phyloP scores from a whole-genome alignment of 1,140 invertebrate species.

The Kradibia gibbosae region DNA sequence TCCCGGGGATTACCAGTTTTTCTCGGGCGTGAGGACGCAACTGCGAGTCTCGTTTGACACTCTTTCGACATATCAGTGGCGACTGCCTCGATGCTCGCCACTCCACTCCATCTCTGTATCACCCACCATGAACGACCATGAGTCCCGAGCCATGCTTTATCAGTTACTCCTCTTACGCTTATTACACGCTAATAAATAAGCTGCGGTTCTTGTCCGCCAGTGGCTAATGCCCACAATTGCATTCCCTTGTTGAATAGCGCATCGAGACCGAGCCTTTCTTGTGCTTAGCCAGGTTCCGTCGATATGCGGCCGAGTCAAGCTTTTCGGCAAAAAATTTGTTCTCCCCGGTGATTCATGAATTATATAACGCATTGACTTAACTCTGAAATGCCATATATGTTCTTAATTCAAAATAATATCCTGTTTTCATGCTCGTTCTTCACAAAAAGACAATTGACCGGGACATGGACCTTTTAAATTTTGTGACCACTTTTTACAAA shows the following conservation, averaged over 20 bases:
- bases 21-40: neutral
- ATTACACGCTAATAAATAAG: conserved; percentile 11
- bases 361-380: neutral
- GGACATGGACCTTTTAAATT: neutral
- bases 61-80: conserved; percentile 17
- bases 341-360: neutral
- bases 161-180: neutral
- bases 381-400: neutral
- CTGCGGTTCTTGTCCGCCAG: neutral
- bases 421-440: neutral
- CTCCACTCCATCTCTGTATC: neutral
- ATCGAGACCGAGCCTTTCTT: neutral
- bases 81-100: neutral
- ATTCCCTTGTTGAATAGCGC: neutral
- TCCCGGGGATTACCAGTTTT: conserved; percentile 24
- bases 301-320: neutral
- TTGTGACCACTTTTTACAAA: neutral
- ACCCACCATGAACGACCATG: neutral
- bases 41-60: neutral
- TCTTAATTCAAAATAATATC: conserved; percentile 7
- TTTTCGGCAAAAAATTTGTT: neutral
- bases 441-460: neutral
- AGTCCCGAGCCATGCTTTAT: neutral
- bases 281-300: neutral
- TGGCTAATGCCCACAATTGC: neutral